A percentile compares a stretch with the other conserved stretches of the same genome.
Evolutionary conservation across 2,113 vertebrate genomes (phyloP).

Genomic region (Eidolon helvum): DNA sequence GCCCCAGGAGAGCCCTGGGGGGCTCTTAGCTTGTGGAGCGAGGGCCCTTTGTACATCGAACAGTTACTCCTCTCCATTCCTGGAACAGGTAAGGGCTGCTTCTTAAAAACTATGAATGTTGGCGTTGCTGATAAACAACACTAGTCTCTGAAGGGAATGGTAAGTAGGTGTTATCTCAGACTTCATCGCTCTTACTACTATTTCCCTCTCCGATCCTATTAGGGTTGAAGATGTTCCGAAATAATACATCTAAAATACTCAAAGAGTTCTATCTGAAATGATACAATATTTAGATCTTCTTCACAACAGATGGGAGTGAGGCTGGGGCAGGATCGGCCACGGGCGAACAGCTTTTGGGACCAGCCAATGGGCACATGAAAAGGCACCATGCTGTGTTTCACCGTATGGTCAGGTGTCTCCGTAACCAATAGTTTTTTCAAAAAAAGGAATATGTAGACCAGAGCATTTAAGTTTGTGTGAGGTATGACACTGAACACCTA

Average conservation of each 20-base stretch:
- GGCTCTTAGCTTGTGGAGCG: too few species aligned
- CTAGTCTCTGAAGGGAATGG: not conserved
- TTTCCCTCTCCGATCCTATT: not conserved
- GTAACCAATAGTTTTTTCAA: not conserved
- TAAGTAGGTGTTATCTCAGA: not conserved
- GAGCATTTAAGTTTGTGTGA: not conserved
- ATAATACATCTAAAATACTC: not conserved
- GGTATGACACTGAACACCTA: not conserved
- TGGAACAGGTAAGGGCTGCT: not conserved
- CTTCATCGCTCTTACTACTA: not conserved
- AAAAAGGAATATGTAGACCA: not conserved
- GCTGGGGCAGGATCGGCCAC: too few species aligned
- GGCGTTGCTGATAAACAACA: not conserved
- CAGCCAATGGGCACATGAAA: not conserved
- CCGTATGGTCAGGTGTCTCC: not conserved
- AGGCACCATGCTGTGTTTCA: not conserved
- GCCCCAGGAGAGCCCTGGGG: fast-evolving
- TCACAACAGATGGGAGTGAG: not conserved
- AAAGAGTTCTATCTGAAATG: not conserved
- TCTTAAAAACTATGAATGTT: not conserved
- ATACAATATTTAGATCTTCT: not conserved
- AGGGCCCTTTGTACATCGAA: not conserved
- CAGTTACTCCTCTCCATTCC: not conserved
- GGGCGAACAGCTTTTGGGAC: not conserved
- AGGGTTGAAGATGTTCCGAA: not conserved